phyloP scores from a whole-genome alignment of 2,888 invertebrate species.

The Nowickia ferox region DNA sequence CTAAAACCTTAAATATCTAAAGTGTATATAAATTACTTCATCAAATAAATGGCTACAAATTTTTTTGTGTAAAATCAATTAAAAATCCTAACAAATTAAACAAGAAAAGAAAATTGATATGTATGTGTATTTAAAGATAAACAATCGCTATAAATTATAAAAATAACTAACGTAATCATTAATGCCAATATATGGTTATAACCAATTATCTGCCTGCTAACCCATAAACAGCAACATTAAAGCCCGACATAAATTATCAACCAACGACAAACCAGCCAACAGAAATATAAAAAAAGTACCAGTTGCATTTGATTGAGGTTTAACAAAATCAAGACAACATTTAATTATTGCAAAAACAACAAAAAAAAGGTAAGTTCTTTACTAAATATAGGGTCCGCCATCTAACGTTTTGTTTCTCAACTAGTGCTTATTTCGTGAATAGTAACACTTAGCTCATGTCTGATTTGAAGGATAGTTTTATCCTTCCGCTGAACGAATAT shows the following conservation, averaged over 20 bases:
- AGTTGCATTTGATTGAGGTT: constrained; percentile 45
- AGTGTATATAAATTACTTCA: constrained; percentile 12
- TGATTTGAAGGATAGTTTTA: no score
- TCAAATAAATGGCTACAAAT: background rate
- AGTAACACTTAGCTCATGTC: no score
- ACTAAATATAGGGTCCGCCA: no score
- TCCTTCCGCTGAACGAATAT: no score
- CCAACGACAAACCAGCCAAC: constrained; percentile 11
- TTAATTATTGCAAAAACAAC: background rate
- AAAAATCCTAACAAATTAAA: constrained; percentile 14
- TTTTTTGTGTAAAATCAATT: background rate
- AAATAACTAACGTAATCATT: constrained; percentile 26
- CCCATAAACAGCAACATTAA: constrained; percentile 46
- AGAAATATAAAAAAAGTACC: constrained; percentile 21
- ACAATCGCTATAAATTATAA: constrained; percentile 19
- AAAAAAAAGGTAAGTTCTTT: constrained; percentile 38
- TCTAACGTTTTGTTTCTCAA: no score
- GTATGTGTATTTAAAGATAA: no score
- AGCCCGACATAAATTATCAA: constrained; percentile 29
- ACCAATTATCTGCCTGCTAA: constrained; percentile 21
- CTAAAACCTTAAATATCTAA: background rate
- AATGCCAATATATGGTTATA: constrained; percentile 20
- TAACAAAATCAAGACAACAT: constrained; percentile 25
- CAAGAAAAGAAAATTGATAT: background rate
- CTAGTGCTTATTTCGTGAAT: no score